Evolutionary conservation across 1,140 invertebrate species (phyloP), one percentile per base, ranked within the genome.

Genomic region (Drepana arcuata): DNA sequence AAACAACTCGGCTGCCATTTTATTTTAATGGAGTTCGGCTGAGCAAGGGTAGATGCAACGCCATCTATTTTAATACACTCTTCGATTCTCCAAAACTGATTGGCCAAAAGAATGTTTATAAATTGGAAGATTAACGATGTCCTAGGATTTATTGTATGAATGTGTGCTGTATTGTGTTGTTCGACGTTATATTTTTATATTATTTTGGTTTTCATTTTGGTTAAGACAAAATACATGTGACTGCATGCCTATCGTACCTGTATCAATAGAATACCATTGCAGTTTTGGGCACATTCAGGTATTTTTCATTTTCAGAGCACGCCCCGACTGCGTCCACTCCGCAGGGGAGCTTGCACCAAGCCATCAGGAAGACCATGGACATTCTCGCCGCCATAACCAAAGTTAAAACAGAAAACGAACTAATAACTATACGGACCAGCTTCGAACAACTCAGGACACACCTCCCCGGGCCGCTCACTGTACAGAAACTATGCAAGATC

Each of bases 381-480:
- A 45, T 46, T 11, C 38, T 88, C 11, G 69, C 65, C 39, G 46
- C 42, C 14, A 56, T 84, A 7, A 48, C 62, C 11, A 47, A 59
- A 18, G 75, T 87, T 21, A 80, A 82, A 37, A 78, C 65, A 5
- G 61, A 84, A 21, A 58, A 23, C n/a, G 78, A 83, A 31, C 42
- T 84, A n/a, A 48, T 72, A 18, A 46, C 32, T 14, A 38, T 86
- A 10, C 56, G 59, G 44, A 41, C 31, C 44, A 49, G 62, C 10
- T 34, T 77, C 4, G 25, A 32, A 1, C 52, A 28, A 1, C 7
- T 86, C 7, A 24, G 49, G 2, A 28, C 53, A 11, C 62, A 66
- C 36, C 74, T 92, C 12, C 90, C 90, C 0, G 88, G 89, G 0
- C 86, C 87, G 1, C 36, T 88, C 14, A 91, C 89, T 0, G 72